These are phyloP conservation scores for Leptobrachium ailaonicum DNA, from an alignment of 2,113 vertebrate species.

Conservation along the genomic window DNA sequence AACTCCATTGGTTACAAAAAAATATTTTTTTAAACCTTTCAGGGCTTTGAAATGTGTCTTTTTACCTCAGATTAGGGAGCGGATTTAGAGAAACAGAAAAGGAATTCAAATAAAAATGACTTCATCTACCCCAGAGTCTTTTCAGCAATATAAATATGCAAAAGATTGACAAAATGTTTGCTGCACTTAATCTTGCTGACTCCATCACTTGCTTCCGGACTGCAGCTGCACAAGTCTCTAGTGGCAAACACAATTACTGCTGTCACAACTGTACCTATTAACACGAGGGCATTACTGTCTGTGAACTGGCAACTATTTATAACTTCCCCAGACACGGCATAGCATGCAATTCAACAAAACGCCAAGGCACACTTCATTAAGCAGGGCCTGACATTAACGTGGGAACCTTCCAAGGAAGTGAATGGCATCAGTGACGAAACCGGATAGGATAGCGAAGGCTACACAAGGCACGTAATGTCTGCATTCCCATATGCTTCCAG, in stretches of 20 bases:
- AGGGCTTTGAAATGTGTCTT: no score
- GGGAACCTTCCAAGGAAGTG: conserved; percentile 49
- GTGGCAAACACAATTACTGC: conserved; percentile 53
- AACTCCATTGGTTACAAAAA: no score
- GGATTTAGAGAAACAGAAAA: no score
- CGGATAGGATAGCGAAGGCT: conserved; percentile 48
- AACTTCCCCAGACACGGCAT: conserved; percentile 52
- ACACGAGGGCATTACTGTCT: conserved; percentile 52
- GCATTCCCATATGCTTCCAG: not conserved
- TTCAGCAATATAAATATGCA: conserved; percentile 36
- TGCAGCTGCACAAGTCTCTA: conserved; percentile 47
- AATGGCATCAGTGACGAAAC: conserved; percentile 54
- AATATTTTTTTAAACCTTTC: no score
- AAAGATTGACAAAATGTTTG: conserved; percentile 42
- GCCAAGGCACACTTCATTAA: conserved; percentile 57
- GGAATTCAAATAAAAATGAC: no score
- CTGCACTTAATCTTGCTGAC: conserved; percentile 44
- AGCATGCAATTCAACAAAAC: conserved; percentile 51
- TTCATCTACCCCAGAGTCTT: not conserved
- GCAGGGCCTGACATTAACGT: conserved; percentile 51
- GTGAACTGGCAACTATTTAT: conserved; percentile 57
- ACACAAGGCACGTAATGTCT: conserved; percentile 44
- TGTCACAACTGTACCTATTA: conserved; percentile 54
- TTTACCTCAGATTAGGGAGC: no score
- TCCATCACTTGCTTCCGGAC: conserved; percentile 50